A percentile compares a stretch with the other conserved stretches of the same genome.
Conservation (phyloP, 2,888 invertebrate species). For the Campaea margaritaria region DNA sequence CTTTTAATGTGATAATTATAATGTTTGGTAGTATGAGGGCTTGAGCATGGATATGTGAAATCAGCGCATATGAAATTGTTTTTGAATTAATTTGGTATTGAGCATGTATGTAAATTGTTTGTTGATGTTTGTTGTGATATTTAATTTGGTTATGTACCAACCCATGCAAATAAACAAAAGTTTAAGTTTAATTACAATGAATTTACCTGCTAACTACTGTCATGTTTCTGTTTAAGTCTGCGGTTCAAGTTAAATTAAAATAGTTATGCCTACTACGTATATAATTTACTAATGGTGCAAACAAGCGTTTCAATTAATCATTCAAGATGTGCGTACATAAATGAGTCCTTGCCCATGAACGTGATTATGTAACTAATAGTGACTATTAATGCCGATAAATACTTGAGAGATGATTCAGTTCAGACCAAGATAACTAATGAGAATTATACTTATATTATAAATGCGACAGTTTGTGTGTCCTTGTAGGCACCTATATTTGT, state of each 20-base stretch:
- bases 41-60: slow-evolving; percentile 23
- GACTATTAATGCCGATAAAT: too few relatives aligned
- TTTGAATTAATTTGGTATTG: slow-evolving; percentile 25
- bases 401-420: background rate
- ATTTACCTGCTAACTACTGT: too few relatives aligned
- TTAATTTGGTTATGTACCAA: background rate
- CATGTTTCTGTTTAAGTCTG: too few relatives aligned
- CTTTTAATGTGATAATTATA: slow-evolving; percentile 9
- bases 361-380: background rate
- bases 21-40: slow-evolving; percentile 17
- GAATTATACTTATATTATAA: too few relatives aligned
- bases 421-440: background rate
- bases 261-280: too few relatives aligned
- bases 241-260: too few relatives aligned
- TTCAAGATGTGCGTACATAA: background rate
- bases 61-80: slow-evolving; percentile 19
- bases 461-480: too few relatives aligned
- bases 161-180: background rate
- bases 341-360: background rate
- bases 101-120: slow-evolving; percentile 21
- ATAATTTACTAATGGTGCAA: too few relatives aligned
- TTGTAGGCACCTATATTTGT: too few relatives aligned
- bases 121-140: slow-evolving; percentile 1
- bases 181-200: too few relatives aligned
- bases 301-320: background rate